Evolutionary conservation across 92 coral and sea anemone genomes (phyloP).

Genomic region (Anthopleura xanthogrammica): DNA sequence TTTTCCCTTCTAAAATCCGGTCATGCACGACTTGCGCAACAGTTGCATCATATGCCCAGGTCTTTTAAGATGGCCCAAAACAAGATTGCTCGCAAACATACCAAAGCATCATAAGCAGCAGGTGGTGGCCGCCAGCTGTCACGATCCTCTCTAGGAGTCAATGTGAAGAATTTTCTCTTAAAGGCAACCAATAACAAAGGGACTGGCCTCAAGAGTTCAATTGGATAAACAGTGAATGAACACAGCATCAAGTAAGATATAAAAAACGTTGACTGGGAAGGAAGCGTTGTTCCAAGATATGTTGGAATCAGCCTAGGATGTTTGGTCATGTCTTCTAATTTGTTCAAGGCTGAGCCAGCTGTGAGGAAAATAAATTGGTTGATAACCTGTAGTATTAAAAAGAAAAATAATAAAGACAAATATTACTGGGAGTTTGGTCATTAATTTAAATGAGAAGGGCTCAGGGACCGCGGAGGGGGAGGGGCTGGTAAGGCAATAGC

Average conservation of each 20-base stretch:
- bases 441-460: too few relatives aligned
- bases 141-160: constrained; percentile 75
- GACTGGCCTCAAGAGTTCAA: constrained; percentile 74
- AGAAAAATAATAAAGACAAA: not conserved
- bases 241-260: constrained; percentile 79
- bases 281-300: constrained; percentile 72
- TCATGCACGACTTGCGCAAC: too few relatives aligned
- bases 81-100: not conserved
- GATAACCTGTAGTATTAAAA: constrained; percentile 59
- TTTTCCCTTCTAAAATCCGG: too few relatives aligned
- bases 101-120: constrained; percentile 70
- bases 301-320: constrained; percentile 70
- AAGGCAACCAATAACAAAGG: constrained; percentile 63
- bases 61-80: too few relatives aligned
- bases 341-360: constrained; percentile 65
- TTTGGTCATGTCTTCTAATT: constrained; percentile 50
- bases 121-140: constrained; percentile 87
- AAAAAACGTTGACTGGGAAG: constrained; percentile 87
- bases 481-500: too few relatives aligned
- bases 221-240: constrained; percentile 60
- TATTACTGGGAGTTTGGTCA: not conserved
- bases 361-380: constrained; percentile 86
- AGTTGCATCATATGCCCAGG: too few relatives aligned
- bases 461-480: too few relatives aligned
- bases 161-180: constrained; percentile 64